These are phyloP conservation scores for Fulica atra DNA, from an alignment of 2,113 vertebrate genomes.

Conservation along the genomic window DNA sequence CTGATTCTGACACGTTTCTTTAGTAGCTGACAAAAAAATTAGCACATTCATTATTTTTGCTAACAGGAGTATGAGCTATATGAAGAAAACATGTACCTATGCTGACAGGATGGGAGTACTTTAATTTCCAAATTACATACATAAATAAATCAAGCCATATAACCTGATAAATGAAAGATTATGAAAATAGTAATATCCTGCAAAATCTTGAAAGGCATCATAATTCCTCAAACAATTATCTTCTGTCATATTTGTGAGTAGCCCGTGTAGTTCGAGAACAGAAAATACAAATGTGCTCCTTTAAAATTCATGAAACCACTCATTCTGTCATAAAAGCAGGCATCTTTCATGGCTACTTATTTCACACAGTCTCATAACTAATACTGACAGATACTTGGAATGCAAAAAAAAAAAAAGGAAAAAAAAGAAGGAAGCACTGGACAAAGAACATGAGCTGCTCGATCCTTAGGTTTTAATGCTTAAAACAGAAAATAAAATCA, in stretches of 20 bases:
- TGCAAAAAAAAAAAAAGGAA: constrained; percentile 24
- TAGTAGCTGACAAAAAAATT: not conserved
- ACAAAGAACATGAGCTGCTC: constrained; percentile 51
- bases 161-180: constrained; percentile 62
- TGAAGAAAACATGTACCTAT: constrained; percentile 33
- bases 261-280: constrained; percentile 40
- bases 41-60: constrained; percentile 33
- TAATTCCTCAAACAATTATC: constrained; percentile 67
- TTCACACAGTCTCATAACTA: constrained; percentile 69
- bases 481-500: constrained; percentile 48
- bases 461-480: constrained; percentile 47
- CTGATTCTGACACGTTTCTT: not conserved
- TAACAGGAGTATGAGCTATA: not conserved
- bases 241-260: constrained; percentile 61
- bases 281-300: constrained; percentile 62
- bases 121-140: constrained; percentile 58
- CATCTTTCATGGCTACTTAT: constrained; percentile 62
- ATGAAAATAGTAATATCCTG: constrained; percentile 54
- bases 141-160: constrained; percentile 50
- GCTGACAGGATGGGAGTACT: constrained; percentile 26
- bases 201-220: constrained; percentile 59
- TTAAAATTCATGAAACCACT: constrained; percentile 64
- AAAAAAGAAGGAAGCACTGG: not conserved
- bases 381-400: constrained; percentile 64
- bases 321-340: constrained; percentile 58